phyloP scores from a whole-genome alignment of 2,113 vertebrate genomes.

The Peromyscus californicus region DNA sequence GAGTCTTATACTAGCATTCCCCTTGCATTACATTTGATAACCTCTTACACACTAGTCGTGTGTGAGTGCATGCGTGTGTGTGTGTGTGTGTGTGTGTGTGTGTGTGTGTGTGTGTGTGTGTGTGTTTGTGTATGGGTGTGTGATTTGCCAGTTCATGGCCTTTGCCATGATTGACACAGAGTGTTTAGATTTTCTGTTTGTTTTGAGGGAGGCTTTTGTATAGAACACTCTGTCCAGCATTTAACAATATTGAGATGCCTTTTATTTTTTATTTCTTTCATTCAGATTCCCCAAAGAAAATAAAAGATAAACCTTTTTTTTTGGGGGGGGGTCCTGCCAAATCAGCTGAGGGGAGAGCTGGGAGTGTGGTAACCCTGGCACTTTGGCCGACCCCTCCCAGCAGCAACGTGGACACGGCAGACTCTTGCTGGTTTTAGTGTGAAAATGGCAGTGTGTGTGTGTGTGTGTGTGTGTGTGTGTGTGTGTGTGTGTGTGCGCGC shows the following conservation, averaged over 20 bases:
- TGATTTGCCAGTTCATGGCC: not conserved
- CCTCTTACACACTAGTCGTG: not conserved
- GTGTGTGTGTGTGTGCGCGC: no score
- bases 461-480: no score
- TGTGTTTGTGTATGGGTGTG: not conserved
- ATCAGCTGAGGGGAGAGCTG: not conserved
- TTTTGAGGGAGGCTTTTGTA: not conserved
- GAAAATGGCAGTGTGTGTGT: not conserved
- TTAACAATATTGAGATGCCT: not conserved
- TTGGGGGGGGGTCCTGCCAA: not conserved
- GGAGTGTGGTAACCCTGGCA: not conserved
- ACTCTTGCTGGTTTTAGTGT: not conserved
- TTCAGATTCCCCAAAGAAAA: not conserved
- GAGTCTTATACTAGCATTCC: not conserved
- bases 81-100: not conserved
- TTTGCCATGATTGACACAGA: not conserved
- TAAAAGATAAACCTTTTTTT: not conserved
- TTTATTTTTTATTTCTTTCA: not conserved
- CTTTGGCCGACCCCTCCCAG: not conserved
- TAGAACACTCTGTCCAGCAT: not conserved
- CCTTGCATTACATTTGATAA: not conserved
- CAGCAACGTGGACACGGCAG: not conserved
- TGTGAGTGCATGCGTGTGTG: not conserved
- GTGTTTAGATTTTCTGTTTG: not conserved
- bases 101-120: not conserved